Evolutionary conservation across 2,113 vertebrate species (phyloP).

Genomic region (Tragelaphus buxtoni): DNA sequence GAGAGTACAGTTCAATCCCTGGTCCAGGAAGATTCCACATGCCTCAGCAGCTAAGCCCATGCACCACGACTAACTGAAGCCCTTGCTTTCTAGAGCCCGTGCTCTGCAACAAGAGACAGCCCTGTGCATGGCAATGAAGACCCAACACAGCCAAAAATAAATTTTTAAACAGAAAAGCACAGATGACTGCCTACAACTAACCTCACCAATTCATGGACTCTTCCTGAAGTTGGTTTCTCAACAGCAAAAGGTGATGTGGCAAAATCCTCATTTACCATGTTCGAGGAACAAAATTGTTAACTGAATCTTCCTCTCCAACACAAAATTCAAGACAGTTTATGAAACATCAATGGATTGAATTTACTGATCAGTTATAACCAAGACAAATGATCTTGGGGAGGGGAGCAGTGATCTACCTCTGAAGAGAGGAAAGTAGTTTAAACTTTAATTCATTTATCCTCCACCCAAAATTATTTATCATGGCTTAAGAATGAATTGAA

Average conservation of each 20-base stretch:
- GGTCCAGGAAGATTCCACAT: neutral
- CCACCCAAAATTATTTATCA: slow-evolving; percentile 17
- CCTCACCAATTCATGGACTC: neutral
- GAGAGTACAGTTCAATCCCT: neutral
- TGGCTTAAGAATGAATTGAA: slow-evolving; percentile 8
- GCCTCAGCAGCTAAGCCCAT: neutral
- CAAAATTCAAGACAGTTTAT: neutral
- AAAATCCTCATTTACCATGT: neutral
- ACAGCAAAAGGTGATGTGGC: neutral
- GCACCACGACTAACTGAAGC: too few relatives aligned
- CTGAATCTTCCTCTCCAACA: neutral
- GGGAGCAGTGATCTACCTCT: neutral
- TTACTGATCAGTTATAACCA: neutral
- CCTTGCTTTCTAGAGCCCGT: neutral
- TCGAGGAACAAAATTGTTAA: neutral
- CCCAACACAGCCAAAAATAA: neutral
- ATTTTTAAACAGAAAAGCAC: neutral
- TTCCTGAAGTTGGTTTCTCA: neutral
- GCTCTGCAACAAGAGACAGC: neutral
- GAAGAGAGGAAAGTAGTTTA: neutral
- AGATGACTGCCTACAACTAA: neutral
- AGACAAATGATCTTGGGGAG: neutral
- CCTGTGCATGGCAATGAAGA: neutral
- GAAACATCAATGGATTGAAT: neutral
- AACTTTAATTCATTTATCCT: neutral